A percentile compares a stretch with the other conserved stretches of the same genome.
phyloP scores from a whole-genome alignment of 2,797 vertebrate species.

The Sus cebifrons region DNA sequence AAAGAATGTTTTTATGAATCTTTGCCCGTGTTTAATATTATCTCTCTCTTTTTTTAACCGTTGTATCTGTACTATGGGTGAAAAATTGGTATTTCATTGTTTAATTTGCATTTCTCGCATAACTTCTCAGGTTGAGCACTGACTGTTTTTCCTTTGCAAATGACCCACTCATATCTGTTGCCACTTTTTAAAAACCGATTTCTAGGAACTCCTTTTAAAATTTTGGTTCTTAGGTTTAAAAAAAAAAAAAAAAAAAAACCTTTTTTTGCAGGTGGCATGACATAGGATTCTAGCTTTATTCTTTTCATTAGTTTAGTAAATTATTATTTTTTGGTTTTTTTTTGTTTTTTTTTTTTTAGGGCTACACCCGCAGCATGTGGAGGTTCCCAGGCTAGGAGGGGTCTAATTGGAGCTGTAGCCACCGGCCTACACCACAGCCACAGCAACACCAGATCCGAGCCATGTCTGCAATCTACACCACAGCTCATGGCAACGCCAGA shows the following conservation, averaged over 20 bases:
- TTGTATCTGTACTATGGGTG: neutral
- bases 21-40: constrained; percentile 57
- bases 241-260: neutral
- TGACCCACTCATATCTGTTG: constrained; percentile 34
- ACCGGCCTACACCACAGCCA: no score
- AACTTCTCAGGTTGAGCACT: constrained; percentile 39
- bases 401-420: no score
- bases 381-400: no score
- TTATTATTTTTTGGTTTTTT: neutral
- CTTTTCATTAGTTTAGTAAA: constrained; percentile 8
- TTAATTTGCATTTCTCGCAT: constrained; percentile 72
- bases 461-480: no score
- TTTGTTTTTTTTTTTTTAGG: no score
- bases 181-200: constrained; percentile 66
- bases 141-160: constrained; percentile 36
- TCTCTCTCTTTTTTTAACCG: neutral
- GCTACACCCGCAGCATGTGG: no score
- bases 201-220: constrained; percentile 41
- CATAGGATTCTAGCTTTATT: constrained; percentile 5
- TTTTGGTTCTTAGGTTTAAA: constrained; percentile 1
- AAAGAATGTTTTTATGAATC: neutral
- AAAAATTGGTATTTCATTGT: constrained; percentile 48
- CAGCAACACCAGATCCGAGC: no score
- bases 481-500: no score
- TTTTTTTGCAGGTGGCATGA: neutral